phyloP scores from a whole-genome alignment of 2,113 vertebrate species.

The Myotis brandtii region DNA sequence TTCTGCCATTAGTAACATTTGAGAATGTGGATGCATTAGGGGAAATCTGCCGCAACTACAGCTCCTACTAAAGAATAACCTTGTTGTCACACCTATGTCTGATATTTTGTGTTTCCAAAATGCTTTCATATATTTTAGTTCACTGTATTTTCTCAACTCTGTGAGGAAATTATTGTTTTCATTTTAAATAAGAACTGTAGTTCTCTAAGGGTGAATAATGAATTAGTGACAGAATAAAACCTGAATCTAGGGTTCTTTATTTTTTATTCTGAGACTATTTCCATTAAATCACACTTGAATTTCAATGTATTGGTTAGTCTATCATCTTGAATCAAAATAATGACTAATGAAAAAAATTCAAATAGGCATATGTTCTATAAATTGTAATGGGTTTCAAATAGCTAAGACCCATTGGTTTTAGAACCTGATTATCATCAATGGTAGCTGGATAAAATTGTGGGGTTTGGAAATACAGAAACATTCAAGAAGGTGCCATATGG shows the following conservation, averaged over 20 bases:
- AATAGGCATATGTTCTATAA: not conserved
- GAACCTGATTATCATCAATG: not conserved
- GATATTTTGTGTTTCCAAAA: not conserved
- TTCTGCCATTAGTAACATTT: not conserved
- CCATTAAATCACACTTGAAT: not conserved
- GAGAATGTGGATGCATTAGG: not conserved
- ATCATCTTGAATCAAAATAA: not conserved
- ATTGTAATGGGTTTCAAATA: not conserved
- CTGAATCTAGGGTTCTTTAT: not conserved
- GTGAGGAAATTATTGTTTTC: not conserved
- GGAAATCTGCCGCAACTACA: not conserved
- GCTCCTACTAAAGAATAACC: not conserved
- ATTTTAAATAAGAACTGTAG: constrained; percentile 9
- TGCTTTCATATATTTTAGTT: not conserved
- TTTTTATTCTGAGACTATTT: not conserved
- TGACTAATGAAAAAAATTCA: not conserved
- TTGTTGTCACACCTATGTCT: not conserved
- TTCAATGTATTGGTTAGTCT: not conserved
- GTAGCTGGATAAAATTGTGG: not conserved
- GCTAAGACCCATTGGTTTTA: not conserved
- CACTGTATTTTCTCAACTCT: not conserved
- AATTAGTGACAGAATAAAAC: not conserved
- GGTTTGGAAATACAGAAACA: not conserved
- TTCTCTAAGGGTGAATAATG: not conserved
- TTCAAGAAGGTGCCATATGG: not conserved